A percentile compares a stretch with the other conserved stretches of the same genome.
Evolutionary conservation across 2,888 invertebrate species (phyloP).

Genomic region (Himalopsyche japonica): DNA sequence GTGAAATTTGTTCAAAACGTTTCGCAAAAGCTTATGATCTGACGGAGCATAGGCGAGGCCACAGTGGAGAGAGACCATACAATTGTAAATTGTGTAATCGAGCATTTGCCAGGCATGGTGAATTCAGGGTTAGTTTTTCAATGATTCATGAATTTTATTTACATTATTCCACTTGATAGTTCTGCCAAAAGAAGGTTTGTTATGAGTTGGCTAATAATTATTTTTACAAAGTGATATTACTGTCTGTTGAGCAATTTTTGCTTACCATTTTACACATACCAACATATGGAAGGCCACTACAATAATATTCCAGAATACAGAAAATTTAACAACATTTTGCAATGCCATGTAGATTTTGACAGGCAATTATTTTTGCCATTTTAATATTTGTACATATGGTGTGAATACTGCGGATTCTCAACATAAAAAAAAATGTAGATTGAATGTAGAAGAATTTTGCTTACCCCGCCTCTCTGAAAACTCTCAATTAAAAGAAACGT

Average conservation of each 20-base stretch:
- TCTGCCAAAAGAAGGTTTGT: no score
- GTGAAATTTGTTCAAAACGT: conserved; percentile 38
- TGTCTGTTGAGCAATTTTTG: no score
- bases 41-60: conserved; percentile 35
- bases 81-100: conserved; percentile 28
- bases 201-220: not conserved
- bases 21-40: conserved; percentile 39
- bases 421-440: no score
- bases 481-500: not conserved
- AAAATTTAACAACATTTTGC: no score
- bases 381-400: no score
- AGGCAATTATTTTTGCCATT: no score
- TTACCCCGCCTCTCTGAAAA: not conserved
- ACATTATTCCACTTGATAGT: not conserved
- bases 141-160: not conserved
- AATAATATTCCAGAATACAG: no score
- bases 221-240: no score
- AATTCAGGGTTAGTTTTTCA: conserved; percentile 31
- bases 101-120: conserved; percentile 38
- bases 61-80: conserved; percentile 37
- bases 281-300: no score
- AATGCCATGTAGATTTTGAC: no score
- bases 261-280: no score
- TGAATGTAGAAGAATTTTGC: not conserved
- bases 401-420: no score